phyloP scores from a whole-genome alignment of 1,140 invertebrate species.

The Drosophila asahinai region DNA sequence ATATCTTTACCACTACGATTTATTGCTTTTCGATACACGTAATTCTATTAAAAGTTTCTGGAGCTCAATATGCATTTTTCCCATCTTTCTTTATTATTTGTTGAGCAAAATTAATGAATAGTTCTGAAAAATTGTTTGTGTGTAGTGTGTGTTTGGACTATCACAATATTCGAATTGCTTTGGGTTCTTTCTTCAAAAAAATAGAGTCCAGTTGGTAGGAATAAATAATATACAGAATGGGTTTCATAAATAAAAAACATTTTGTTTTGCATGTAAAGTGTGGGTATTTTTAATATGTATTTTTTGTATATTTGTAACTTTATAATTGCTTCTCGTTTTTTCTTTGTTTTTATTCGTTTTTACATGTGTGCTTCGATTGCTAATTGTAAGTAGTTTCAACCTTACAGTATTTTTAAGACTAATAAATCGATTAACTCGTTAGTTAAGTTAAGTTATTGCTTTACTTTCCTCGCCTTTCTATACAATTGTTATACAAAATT shows the following conservation, averaged over 20 bases:
- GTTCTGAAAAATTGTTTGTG: slow-evolving; percentile 20
- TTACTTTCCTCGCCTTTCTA: slow-evolving; percentile 62
- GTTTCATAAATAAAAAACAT: slow-evolving; percentile 43
- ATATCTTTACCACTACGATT: slow-evolving; percentile 80
- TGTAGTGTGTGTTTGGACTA: slow-evolving; percentile 64
- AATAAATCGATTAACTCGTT: slow-evolving; percentile 77
- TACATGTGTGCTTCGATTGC: slow-evolving; percentile 67
- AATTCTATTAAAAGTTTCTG: slow-evolving; percentile 71
- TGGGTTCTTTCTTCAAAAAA: slow-evolving; percentile 51
- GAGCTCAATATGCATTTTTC: slow-evolving; percentile 61
- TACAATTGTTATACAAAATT: slow-evolving; percentile 82
- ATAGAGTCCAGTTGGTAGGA: slow-evolving; percentile 28
- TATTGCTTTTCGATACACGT: slow-evolving; percentile 85
- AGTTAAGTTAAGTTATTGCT: slow-evolving; percentile 78
- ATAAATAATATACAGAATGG: slow-evolving; percentile 14
- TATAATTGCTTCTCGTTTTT: slow-evolving; percentile 55
- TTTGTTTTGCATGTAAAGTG: slow-evolving; percentile 50
- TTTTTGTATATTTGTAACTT: slow-evolving; percentile 69
- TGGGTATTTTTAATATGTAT: slow-evolving; percentile 47
- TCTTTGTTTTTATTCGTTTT: slow-evolving; percentile 34
- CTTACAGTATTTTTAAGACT: slow-evolving; percentile 66
- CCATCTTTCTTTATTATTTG: slow-evolving; percentile 24
- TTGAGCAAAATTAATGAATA: slow-evolving; percentile 78
- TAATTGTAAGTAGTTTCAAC: slow-evolving; percentile 79
- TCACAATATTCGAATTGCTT: slow-evolving; percentile 82